Percentiles rank a stretch among this genome's conserved stretches.
phyloP scores from a whole-genome alignment of 2,797 vertebrate genomes.

The Hylomyscus alleni region DNA sequence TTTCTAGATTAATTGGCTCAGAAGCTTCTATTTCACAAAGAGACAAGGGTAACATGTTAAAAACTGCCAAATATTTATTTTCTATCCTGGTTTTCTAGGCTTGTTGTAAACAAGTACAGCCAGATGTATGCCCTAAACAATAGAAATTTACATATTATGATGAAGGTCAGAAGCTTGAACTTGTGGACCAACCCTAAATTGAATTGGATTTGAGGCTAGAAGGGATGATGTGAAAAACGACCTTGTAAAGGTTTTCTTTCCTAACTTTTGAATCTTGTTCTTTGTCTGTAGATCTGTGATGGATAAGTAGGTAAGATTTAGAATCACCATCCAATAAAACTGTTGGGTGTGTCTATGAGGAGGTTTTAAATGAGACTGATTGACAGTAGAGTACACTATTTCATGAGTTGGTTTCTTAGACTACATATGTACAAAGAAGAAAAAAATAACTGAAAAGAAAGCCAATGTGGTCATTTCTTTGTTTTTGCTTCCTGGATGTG shows the following conservation, averaged over 20 bases:
- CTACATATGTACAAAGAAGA: not conserved
- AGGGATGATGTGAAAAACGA: not conserved
- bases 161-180: not conserved
- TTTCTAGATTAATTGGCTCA: not conserved
- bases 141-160: not conserved
- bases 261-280: not conserved
- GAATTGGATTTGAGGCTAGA: not conserved
- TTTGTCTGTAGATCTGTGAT: not conserved
- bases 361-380: not conserved
- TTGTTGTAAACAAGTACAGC: not conserved
- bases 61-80: conserved; percentile 6
- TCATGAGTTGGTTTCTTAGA: not conserved
- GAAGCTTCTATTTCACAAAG: not conserved
- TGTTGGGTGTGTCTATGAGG: not conserved
- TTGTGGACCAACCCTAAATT: not conserved
- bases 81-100: not conserved
- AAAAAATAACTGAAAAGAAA: not conserved
- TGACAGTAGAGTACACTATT: not conserved
- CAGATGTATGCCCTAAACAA: not conserved
- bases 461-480: not conserved
- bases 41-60: not conserved
- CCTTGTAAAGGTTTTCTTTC: not conserved
- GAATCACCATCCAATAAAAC: not conserved
- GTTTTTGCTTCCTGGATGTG: not conserved
- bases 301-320: not conserved